Percentiles rank a stretch among this genome's conserved stretches.
These are phyloP conservation scores for Ifrita kowaldi DNA, from an alignment of 2,113 vertebrate genomes.

Conservation along the genomic window DNA sequence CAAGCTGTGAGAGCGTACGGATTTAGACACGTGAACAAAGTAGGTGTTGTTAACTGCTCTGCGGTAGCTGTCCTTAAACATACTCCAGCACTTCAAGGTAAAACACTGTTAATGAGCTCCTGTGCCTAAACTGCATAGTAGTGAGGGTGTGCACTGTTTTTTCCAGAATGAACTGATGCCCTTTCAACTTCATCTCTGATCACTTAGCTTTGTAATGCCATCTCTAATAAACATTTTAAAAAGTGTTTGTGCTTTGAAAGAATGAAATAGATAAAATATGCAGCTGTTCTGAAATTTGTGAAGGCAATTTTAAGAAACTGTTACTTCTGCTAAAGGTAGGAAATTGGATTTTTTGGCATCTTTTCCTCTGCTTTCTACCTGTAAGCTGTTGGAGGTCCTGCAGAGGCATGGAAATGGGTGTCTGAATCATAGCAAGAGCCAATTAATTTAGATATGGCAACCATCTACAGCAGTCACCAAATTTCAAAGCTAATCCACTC, in stretches of 20 bases:
- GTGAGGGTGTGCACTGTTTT: background rate
- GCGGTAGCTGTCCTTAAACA: background rate
- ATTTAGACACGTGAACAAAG: background rate
- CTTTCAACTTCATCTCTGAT: background rate
- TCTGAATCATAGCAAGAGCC: background rate
- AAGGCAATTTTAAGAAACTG: background rate
- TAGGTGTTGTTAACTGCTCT: background rate
- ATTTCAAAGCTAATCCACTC: background rate
- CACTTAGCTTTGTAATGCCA: background rate
- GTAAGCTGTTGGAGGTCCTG: background rate
- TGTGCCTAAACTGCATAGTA: background rate
- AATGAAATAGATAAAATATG: background rate
- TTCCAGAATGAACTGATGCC: background rate
- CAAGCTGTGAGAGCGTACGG: background rate
- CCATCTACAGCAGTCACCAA: background rate
- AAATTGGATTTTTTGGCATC: background rate
- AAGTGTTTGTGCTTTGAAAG: background rate
- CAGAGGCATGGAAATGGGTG: background rate
- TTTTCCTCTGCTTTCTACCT: background rate
- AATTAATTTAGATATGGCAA: background rate
- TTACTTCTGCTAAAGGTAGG: background rate
- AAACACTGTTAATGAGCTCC: constrained; percentile 6
- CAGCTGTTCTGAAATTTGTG: background rate
- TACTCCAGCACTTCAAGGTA: background rate
- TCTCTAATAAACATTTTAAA: background rate